Evolutionary conservation across 2,797 vertebrate species (phyloP).

Genomic region (Nothura maculosa): DNA sequence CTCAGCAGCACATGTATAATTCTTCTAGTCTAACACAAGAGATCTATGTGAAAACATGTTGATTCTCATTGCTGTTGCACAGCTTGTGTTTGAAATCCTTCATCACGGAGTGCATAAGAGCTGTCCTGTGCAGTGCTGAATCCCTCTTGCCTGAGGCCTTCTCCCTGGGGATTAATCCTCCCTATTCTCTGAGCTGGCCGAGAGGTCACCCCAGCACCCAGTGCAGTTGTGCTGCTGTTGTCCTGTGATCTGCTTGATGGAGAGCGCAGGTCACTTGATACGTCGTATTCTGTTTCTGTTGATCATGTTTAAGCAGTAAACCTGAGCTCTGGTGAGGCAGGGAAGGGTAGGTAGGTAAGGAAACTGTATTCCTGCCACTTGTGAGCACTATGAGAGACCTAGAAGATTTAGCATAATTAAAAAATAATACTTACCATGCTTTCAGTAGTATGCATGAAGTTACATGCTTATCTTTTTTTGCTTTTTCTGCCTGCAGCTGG

Average conservation of each 20-base stretch:
- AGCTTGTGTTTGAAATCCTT: background rate
- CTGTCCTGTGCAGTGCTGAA: background rate
- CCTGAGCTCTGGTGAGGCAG: conserved; percentile 19
- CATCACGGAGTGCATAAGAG: background rate
- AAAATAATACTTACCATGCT: background rate
- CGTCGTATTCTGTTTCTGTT: conserved; percentile 20
- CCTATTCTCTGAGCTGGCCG: background rate
- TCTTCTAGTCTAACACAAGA: background rate
- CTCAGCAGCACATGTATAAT: background rate
- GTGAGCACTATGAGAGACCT: background rate
- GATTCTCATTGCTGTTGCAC: background rate
- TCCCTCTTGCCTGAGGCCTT: background rate
- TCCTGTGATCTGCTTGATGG: conserved; percentile 7
- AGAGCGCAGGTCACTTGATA: conserved; percentile 16
- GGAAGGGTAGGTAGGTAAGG: background rate
- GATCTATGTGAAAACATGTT: background rate
- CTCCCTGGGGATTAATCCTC: background rate
- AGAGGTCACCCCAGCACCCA: background rate
- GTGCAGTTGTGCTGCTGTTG: background rate
- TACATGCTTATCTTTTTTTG: background rate
- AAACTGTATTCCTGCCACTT: background rate
- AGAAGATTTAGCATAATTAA: background rate
- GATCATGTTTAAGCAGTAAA: conserved; percentile 48
- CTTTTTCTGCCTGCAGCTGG: background rate
- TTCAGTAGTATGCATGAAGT: background rate